A percentile compares a stretch with the other conserved stretches of the same genome.
Conservation (phyloP, 1,140 invertebrate genomes). For the Aphis craccivora region DNA sequence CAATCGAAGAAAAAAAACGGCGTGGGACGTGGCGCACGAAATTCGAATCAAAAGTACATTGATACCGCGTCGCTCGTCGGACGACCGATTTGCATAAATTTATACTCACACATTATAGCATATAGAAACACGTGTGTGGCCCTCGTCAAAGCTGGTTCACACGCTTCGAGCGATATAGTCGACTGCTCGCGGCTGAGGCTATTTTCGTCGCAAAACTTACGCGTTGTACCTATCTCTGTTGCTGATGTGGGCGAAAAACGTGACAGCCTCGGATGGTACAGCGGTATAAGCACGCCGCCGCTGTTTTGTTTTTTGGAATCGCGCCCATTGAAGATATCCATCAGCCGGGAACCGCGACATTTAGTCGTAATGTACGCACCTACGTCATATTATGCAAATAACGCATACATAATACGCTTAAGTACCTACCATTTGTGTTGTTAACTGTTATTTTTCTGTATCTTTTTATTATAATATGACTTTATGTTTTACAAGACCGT, state of each 20-base stretch:
- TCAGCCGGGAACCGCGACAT: neutral
- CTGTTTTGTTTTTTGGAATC: slow-evolving; percentile 11
- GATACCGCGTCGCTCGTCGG: neutral
- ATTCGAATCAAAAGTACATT: neutral
- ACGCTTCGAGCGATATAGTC: neutral
- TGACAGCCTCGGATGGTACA: neutral
- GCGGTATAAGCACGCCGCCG: neutral
- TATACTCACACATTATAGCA: neutral
- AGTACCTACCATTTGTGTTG: neutral
- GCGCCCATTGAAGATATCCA: slow-evolving; percentile 11
- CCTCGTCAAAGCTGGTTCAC: slow-evolving; percentile 12
- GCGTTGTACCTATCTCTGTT: neutral
- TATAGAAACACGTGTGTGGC: neutral
- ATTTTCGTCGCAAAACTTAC: neutral
- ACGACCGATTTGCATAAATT: slow-evolving; percentile 26
- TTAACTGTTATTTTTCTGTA: neutral
- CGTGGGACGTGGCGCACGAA: neutral
- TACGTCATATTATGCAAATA: neutral
- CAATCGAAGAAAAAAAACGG: neutral
- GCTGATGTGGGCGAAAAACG: slow-evolving; percentile 28
- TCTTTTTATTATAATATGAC: neutral
- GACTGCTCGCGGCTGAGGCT: neutral
- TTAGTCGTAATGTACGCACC: neutral
- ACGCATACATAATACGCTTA: neutral
- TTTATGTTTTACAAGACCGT: neutral